Percentiles rank a stretch among this genome's conserved stretches.
Evolutionary conservation across 2,888 invertebrate species (phyloP).

Genomic region (Synergus umbraculus): DNA sequence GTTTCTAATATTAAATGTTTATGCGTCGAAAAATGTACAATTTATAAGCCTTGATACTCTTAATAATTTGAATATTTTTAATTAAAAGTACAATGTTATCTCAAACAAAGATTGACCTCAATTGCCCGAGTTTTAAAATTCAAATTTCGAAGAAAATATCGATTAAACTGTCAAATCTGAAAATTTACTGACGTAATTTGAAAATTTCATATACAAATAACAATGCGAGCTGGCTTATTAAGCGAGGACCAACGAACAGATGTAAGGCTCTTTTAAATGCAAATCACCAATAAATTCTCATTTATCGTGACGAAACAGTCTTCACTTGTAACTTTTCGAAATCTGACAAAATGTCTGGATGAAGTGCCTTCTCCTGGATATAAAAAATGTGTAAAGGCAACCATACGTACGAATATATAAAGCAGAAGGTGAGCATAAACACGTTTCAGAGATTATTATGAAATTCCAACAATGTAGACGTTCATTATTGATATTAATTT

Average conservation of each 20-base stretch:
- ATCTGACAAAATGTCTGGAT: slow-evolving; percentile 7
- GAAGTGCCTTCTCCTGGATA: neutral
- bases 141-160: neutral
- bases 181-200: neutral
- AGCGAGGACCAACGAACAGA: slow-evolving; percentile 5
- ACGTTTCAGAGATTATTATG: slow-evolving; percentile 46
- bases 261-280: slow-evolving; percentile 8
- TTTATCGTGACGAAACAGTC: slow-evolving; percentile 32
- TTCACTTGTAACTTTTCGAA: slow-evolving; percentile 35
- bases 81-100: neutral
- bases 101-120: neutral
- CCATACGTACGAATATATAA: slow-evolving; percentile 12
- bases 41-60: neutral
- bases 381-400: slow-evolving; percentile 7
- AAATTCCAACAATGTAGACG: slow-evolving; percentile 43
- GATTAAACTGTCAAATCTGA: neutral
- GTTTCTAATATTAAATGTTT: neutral
- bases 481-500: slow-evolving; percentile 49
- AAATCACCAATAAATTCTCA: slow-evolving; percentile 26
- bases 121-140: neutral
- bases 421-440: slow-evolving; percentile 37
- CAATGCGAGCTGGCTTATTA: neutral
- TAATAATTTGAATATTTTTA: neutral
- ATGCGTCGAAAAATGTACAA: neutral
- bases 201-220: neutral